These are phyloP conservation scores for Rosalia funebris DNA, from an alignment of 2,888 invertebrate genomes.

Conservation along the genomic window DNA sequence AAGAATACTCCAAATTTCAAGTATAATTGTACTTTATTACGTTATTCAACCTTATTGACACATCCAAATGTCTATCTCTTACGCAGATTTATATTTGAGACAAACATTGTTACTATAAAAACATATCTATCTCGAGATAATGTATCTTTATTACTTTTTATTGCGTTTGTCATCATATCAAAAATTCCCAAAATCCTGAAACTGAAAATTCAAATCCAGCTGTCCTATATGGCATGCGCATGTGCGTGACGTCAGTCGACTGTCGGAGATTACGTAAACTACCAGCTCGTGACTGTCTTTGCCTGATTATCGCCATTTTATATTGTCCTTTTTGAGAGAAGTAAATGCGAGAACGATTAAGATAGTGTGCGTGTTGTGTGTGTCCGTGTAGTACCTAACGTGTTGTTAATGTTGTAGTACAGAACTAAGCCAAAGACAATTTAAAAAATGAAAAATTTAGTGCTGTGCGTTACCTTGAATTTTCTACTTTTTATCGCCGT, in stretches of 20 bases:
- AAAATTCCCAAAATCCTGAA: too few species aligned
- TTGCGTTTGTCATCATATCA: too few species aligned
- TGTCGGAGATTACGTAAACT: conserved; percentile 58
- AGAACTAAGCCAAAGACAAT: conserved; percentile 38
- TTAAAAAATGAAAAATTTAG: conserved; percentile 58
- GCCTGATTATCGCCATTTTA: conserved; percentile 58
- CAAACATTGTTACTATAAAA: too few species aligned
- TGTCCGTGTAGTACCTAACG: conserved; percentile 41
- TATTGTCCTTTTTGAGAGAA: conserved; percentile 52
- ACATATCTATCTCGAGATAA: too few species aligned
- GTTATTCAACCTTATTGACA: too few species aligned
- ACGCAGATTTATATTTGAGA: too few species aligned
- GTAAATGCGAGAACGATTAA: conserved; percentile 51
- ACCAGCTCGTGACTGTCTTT: conserved; percentile 58
- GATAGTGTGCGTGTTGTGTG: conserved; percentile 52
- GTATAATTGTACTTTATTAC: too few species aligned
- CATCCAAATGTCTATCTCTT: too few species aligned
- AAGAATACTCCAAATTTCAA: too few species aligned
- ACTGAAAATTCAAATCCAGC: conserved; percentile 30
- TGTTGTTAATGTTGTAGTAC: conserved; percentile 47
- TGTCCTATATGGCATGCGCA: conserved; percentile 37
- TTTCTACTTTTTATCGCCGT: conserved; percentile 55
- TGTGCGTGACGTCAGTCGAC: conserved; percentile 45
- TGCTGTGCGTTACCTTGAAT: conserved; percentile 56
- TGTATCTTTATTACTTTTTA: too few species aligned